Evolutionary conservation across 2,113 vertebrate species (phyloP).

Genomic region (Antennarius striatus): DNA sequence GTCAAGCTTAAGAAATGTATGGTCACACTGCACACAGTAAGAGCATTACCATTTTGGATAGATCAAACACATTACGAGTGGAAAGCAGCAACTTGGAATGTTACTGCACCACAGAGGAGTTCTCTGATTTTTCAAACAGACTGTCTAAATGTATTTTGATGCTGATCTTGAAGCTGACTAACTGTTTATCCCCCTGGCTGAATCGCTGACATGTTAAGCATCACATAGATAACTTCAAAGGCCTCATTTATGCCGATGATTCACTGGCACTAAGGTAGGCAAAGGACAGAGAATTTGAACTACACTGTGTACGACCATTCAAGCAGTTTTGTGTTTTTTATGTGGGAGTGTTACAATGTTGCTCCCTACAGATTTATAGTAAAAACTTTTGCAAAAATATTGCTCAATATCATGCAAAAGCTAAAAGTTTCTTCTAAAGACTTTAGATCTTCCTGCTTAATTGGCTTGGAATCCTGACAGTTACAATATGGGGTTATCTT

Average conservation of each 20-base stretch:
- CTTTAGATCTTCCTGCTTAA: no score
- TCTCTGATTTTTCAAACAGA: background rate
- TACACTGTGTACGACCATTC: background rate
- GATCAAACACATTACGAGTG: no score
- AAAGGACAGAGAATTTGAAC: constrained; percentile 10
- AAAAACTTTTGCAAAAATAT: background rate
- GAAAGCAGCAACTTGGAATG: no score
- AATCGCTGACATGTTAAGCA: constrained; percentile 31
- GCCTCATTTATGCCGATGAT: constrained; percentile 1
- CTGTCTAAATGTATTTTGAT: constrained; percentile 19
- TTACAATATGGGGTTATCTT: background rate
- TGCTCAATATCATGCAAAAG: no score
- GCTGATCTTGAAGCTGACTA: constrained; percentile 19
- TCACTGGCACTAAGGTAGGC: constrained; percentile 1
- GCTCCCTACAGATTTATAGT: background rate
- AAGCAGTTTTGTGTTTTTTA: background rate
- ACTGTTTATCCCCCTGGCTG: constrained; percentile 49
- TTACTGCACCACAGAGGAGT: background rate
- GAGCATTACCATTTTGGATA: no score
- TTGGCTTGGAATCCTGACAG: background rate
- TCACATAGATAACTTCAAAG: constrained; percentile 40
- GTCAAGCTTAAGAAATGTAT: no score
- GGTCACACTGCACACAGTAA: no score
- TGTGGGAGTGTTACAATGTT: background rate
- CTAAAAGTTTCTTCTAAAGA: background rate